Base-by-base conservation (phyloP, 2,113 vertebrate species). In the Apteryx owenii region DNA sequence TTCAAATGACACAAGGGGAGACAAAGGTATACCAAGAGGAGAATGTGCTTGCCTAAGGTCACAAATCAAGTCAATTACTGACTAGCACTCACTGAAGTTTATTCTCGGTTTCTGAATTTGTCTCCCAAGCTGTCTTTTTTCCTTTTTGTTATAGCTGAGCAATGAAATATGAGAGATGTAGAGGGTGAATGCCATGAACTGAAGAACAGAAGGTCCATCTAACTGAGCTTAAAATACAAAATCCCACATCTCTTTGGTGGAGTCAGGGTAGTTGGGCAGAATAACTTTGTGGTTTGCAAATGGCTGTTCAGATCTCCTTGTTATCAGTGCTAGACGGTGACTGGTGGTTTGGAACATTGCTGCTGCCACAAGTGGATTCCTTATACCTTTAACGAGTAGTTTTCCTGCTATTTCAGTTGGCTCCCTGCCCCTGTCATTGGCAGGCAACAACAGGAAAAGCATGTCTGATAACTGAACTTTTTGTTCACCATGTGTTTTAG, bases 311-410 rank as follows among this genome's bases (percentile, higher is more conserved):
- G 69, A 85, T 56, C 8, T 58, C 1, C 72, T 81, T 65, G 54
- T 40, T 44, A 11, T 60, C 28, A n/a, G 61, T 56, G 60, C 72
- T 94, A 0, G 0, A 3, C 58, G 60, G 36, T 78, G 36, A 7
- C 88, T 54, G 20, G 21, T 81, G 65, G 53, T 81, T 86, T 84
- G 72, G 72, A 86, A 51, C 28, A 25, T 60, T 50, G 6, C 36
- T 93, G 82, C 68, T 56, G 40, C 48, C 85, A 40, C 28, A 40
- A 33, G 51, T 76, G 23, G 72, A 97, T 72, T 61, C 70, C 68
- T 71, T 76, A n/a, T 51, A 40, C 84, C 36, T 76, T 62, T 53
- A 44, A 48, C 15, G 22, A 82, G 53, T 51, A 80, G 48, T 70
- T 87, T 58, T 38, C 31, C 31, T 81, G 42, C 48, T 61, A 29